Evolutionary conservation across 2,113 vertebrate species (phyloP).

Genomic region (Paralichthys olivaceus): DNA sequence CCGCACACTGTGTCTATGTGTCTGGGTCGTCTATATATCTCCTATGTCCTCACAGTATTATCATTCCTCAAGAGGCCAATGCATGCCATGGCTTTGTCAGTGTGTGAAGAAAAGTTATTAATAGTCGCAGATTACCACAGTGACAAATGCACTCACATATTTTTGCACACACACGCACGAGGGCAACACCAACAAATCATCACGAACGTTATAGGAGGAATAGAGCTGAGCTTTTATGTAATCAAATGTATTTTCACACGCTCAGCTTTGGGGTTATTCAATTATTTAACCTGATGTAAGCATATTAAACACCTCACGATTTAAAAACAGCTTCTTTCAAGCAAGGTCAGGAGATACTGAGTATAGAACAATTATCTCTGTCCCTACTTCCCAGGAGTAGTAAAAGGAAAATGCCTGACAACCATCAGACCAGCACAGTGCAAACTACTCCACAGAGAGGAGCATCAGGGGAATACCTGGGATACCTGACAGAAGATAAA

Average conservation of each 20-base stretch:
- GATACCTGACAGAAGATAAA: constrained; percentile 22
- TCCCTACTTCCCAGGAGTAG: constrained; percentile 1
- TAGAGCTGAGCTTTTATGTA: background rate
- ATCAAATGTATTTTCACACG: background rate
- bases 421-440: constrained; percentile 35
- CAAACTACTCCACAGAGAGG: background rate
- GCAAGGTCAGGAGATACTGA: background rate
- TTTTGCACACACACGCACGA: background rate
- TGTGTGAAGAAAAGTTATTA: constrained; percentile 52
- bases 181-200: background rate
- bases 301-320: too few relatives aligned
- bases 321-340: background rate
- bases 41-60: constrained; percentile 20
- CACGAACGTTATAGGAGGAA: background rate
- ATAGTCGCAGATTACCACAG: constrained; percentile 50
- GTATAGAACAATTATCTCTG: background rate
- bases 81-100: constrained; percentile 25
- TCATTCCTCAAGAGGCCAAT: constrained; percentile 42
- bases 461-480: constrained; percentile 25
- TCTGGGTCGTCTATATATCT: constrained; percentile 16
- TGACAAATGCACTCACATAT: constrained; percentile 21
- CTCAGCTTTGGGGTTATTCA: background rate
- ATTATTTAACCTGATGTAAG: too few relatives aligned
- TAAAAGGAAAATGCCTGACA: constrained; percentile 21
- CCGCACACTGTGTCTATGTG: constrained; percentile 4